Evolutionary conservation across 2,888 invertebrate species (phyloP).

Genomic region (Pasiphila rectangulata): DNA sequence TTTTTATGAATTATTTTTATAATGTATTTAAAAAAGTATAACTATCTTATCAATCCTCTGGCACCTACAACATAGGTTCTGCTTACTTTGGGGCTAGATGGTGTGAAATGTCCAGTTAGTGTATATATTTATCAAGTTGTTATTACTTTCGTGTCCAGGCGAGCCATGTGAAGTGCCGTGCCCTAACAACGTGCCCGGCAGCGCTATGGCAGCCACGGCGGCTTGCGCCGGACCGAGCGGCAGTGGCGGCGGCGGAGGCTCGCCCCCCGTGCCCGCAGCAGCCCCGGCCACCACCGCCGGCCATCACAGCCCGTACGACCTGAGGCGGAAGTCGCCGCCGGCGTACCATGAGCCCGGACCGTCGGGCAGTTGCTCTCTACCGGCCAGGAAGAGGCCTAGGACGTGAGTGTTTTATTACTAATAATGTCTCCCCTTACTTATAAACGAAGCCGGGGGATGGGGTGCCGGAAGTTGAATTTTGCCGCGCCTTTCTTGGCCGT

Average conservation of each 20-base stretch:
- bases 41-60: too few species aligned
- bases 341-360: constrained; percentile 87
- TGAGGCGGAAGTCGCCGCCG: constrained; percentile 90
- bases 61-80: too few species aligned
- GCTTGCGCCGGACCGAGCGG: constrained; percentile 77
- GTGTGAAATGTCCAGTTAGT: too few species aligned
- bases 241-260: constrained; percentile 76
- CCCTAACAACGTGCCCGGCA: constrained; percentile 83
- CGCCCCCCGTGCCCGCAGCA: constrained; percentile 77
- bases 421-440: too few species aligned
- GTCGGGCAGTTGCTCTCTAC: constrained; percentile 84
- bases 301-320: constrained; percentile 94
- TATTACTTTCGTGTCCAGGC: constrained; percentile 65
- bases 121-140: too few species aligned
- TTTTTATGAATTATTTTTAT: too few species aligned
- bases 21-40: too few species aligned
- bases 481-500: too few species aligned
- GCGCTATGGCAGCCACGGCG: constrained; percentile 75
- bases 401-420: constrained; percentile 63
- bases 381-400: constrained; percentile 91
- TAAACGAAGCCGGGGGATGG: too few species aligned
- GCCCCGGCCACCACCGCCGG: constrained; percentile 85
- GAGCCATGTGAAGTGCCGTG: constrained; percentile 90
- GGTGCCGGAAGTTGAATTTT: too few species aligned
- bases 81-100: too few species aligned